These are phyloP conservation scores for Dicaeum eximium DNA, from an alignment of 2,113 vertebrate species.

Conservation along the genomic window DNA sequence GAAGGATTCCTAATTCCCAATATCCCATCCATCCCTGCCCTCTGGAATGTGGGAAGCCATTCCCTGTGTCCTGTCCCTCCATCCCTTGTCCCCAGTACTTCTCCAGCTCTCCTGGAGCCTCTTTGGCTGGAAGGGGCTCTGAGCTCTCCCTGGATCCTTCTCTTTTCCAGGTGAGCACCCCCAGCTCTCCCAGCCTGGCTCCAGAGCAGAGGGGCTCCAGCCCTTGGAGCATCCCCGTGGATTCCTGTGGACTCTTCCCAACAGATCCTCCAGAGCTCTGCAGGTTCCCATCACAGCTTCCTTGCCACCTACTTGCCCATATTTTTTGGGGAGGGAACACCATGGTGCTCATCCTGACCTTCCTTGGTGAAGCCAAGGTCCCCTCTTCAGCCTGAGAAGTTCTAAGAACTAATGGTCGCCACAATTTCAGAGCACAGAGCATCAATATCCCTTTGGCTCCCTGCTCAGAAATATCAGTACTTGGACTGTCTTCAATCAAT, in stretches of 20 bases:
- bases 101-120: background rate
- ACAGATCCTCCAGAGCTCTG: background rate
- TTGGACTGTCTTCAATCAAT: slow-evolving; percentile 31
- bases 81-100: background rate
- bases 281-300: background rate
- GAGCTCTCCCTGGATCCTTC: background rate
- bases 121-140: background rate
- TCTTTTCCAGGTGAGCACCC: accelerated
- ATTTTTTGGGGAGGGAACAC: background rate
- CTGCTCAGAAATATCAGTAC: background rate
- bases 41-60: background rate
- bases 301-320: background rate
- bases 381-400: background rate
- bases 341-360: background rate
- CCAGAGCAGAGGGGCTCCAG: background rate
- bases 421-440: background rate
- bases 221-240: accelerated
- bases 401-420: background rate
- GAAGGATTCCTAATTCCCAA: accelerated
- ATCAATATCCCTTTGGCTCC: background rate
- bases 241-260: background rate
- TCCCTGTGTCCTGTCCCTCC: background rate
- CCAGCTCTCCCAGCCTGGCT: background rate
- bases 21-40: accelerated
- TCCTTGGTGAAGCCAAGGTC: background rate